Base-by-base conservation (phyloP, 2,113 vertebrate genomes). In the Ptychochromis oligacanthus region DNA sequence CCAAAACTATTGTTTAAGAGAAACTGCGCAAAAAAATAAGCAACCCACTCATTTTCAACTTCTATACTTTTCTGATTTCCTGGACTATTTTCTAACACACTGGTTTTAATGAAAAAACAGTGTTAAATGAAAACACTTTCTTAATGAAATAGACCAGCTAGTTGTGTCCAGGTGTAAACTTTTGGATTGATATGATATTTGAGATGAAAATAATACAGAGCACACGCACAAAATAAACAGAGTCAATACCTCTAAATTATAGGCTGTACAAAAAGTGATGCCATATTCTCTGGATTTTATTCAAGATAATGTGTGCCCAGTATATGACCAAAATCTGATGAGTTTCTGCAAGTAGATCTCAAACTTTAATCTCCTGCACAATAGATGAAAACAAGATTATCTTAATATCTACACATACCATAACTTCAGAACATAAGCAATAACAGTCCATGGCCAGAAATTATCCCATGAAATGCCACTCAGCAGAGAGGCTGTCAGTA, bases 381-480 rank as follows among this genome's bases (percentile, higher is more conserved):
- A 31, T 2, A 52, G 34, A 83, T 74, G 3, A 40, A 87, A 93
- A 88, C 14, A 20, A 54, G 10, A 83, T 87, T 77, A 88, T 82
- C 36, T 22, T 57, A 22, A 80, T 56, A 75, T 75, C 72, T 46
- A 18, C 61, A 43, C 24, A 15, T 26, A 62, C n/a, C 74, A 56
- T 61, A 62, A 55, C 58, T 70, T 74, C 49, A 76, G 74, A 77
- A 78, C 7, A 18, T 5, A 75, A 77, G 72, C 61, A 83, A 83
- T 87, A 86, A 77, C 13, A 34, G 65, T 60, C 18, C 31, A 2
- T 17, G 34, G 70, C 18, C 60, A 52, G 85, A 82, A 18, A 14
- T 75, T 59, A 75, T 85, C 84, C 80, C 77, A 54, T 80, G 72
- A 89, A 87, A 58, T 49, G 83, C 64, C 83, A 58, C 54, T 86